These are phyloP conservation scores for Pterocles orientalis DNA, from an alignment of 2,113 vertebrate genomes.

Conservation along the genomic window DNA sequence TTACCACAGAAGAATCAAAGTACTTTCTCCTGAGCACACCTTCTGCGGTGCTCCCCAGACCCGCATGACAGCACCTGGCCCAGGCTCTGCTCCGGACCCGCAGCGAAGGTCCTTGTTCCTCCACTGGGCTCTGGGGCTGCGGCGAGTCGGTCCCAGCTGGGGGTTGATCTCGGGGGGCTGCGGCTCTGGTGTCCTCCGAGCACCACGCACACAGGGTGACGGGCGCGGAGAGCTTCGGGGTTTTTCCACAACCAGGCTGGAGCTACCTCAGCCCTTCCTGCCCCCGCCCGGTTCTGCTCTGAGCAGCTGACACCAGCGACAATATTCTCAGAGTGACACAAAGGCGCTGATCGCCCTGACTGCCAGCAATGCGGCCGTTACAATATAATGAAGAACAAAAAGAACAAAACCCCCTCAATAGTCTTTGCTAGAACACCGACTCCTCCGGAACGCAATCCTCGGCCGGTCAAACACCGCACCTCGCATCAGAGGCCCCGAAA, in stretches of 20 bases:
- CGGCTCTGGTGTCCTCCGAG: not conserved
- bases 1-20: fast-evolving
- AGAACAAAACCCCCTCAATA: not conserved
- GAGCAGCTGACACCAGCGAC: not conserved
- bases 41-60: fast-evolving
- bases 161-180: too few relatives aligned
- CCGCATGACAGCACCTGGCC: fast-evolving
- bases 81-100: not conserved
- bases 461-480: not conserved
- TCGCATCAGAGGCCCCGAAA: too few relatives aligned
- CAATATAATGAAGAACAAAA: too few relatives aligned
- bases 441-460: not conserved
- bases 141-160: not conserved
- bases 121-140: not conserved
- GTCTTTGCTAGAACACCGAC: fast-evolving
- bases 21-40: too few relatives aligned
- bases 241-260: not conserved
- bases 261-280: not conserved
- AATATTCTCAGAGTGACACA: fast-evolving
- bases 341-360: not conserved
- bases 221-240: too few relatives aligned
- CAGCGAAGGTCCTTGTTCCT: not conserved
- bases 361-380: fast-evolving
- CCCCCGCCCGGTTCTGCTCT: not conserved
- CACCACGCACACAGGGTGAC: not conserved